These are phyloP conservation scores for Phalacrocorax brasilianus DNA, from an alignment of 2,113 vertebrate genomes.

Conservation along the genomic window DNA sequence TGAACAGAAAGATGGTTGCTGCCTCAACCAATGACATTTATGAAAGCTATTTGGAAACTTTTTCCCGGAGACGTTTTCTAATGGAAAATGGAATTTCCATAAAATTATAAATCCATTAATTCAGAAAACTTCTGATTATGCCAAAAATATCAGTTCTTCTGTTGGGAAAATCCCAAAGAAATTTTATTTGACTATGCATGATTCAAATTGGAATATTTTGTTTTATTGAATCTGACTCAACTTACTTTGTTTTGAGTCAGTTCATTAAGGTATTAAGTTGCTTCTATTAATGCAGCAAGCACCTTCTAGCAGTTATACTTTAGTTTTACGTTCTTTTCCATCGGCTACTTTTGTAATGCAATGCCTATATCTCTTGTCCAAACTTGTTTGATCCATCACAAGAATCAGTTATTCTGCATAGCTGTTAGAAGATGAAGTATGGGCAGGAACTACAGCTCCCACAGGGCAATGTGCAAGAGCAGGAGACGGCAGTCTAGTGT, in stretches of 20 bases:
- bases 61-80: not conserved
- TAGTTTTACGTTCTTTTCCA: not conserved
- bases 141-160: not conserved
- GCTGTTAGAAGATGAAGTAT: not conserved
- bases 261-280: not conserved
- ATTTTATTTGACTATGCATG: not conserved
- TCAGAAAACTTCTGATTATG: not conserved
- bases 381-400: not conserved
- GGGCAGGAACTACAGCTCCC: not conserved
- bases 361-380: not conserved
- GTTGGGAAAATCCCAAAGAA: not conserved
- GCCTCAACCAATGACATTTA: not conserved
- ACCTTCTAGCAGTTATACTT: not conserved
- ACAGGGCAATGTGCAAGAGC: not conserved
- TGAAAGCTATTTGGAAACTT: not conserved
- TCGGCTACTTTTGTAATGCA: not conserved
- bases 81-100: constrained; percentile 9
- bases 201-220: not conserved
- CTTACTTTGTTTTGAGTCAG: not conserved
- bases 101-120: not conserved
- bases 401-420: not conserved
- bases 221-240: not conserved
- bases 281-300: not conserved
- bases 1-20: not conserved
- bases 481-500: not conserved